phyloP scores from a whole-genome alignment of 2,888 invertebrate genomes.

The Acronicta leporina region DNA sequence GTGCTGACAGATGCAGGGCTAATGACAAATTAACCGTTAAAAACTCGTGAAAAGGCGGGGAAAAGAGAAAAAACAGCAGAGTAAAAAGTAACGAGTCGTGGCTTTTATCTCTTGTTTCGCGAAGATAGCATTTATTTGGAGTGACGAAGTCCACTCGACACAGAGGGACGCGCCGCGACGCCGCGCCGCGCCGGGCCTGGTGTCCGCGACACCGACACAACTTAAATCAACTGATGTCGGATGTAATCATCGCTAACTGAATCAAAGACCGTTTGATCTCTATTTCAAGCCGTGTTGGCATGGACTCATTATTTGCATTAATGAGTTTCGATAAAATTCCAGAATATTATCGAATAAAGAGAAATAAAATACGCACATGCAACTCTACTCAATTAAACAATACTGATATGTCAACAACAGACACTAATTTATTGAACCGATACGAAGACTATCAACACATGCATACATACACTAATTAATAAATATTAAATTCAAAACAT shows the following conservation, averaged over 20 bases:
- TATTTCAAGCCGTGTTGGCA: constrained; percentile 39
- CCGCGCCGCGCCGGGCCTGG: constrained; percentile 45
- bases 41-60: constrained; percentile 75
- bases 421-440: background rate
- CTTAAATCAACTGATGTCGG: constrained; percentile 72
- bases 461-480: too few species aligned
- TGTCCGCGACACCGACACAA: constrained; percentile 38
- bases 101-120: constrained; percentile 77
- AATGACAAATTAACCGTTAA: constrained; percentile 85
- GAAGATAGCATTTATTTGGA: constrained; percentile 75
- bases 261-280: constrained; percentile 81
- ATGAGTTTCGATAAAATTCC: too few species aligned
- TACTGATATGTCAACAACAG: background rate
- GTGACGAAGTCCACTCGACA: constrained; percentile 59
- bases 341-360: constrained; percentile 14
- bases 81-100: constrained; percentile 70
- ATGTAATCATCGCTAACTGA: constrained; percentile 76
- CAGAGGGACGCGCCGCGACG: constrained; percentile 44
- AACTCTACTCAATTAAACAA: constrained; percentile 5
- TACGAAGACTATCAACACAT: too few species aligned
- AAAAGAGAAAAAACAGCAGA: constrained; percentile 69
- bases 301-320: constrained; percentile 42
- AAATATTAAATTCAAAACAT: too few species aligned
- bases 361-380: background rate
- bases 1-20: constrained; percentile 81